Base-by-base conservation (phyloP, 2,888 invertebrate species). In the Melanargia galathea region DNA sequence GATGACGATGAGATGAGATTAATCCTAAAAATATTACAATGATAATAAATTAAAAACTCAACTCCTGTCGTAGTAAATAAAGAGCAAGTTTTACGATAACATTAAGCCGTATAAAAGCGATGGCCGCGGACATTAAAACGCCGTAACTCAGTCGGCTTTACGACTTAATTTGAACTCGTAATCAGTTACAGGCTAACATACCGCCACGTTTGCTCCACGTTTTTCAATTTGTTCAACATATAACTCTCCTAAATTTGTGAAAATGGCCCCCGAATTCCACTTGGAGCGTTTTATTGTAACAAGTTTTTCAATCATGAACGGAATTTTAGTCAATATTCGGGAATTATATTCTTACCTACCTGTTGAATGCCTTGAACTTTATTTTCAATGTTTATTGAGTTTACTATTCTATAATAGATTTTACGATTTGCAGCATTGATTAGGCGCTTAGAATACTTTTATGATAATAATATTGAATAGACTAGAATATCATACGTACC, bases 161-260 rank as follows among this genome's bases (percentile, higher is more conserved):
- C 86, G 86, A 84, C 87, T 89, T 88, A 87, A 89, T 89, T 89
- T 87, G 80, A 79, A 84, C 82, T 85, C 84, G 86, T 88, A 88
- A 88, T 88, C 88, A 87, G 87, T 86, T 85, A 81, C 61, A 63
- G 69, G 68, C 67, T 70, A 70, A 73, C 71, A 73, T 73, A 71
- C 65, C 66, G 64, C 61, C 59, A 58, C 60, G 67, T 64, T 66
- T 63, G 65, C 69, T 71, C 70, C 63, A 71, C 70, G 70, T 73
- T 73, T 73, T 73, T 72, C 70, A 72, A 72, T 73, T 73, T 66
- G 59, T 67, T 64, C 60, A 59, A 60, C 61, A 61, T 71, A 70
- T 70, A 73, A 69, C 67, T 71, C 62, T 59, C 66, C 65, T 69
- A 62, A 71, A 73, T 70, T 73, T 71, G 69, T 70, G 61, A 48